These are phyloP conservation scores for Ochotona curzoniae DNA, from an alignment of 2,113 vertebrate species.

Conservation along the genomic window DNA sequence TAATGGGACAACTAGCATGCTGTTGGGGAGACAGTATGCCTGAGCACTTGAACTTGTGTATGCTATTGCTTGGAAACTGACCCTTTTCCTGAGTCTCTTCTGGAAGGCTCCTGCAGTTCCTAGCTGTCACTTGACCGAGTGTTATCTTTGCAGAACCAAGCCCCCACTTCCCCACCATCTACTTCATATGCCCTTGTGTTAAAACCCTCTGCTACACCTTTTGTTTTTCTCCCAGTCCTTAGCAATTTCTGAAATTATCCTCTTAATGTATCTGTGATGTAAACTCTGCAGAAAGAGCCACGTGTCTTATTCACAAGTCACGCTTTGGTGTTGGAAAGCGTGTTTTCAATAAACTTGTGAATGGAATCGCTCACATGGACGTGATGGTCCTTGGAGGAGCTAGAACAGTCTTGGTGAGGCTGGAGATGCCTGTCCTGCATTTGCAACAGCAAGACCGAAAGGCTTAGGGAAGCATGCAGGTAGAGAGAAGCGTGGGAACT, in stretches of 20 bases:
- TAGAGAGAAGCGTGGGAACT: not conserved
- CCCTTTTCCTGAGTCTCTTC: not conserved
- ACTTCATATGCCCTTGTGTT: rapidly evolving
- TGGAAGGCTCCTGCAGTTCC: not conserved
- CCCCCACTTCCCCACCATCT: not conserved
- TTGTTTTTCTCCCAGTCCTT: not conserved
- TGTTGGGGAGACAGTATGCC: not conserved
- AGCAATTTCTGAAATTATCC: not conserved
- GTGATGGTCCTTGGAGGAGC: not conserved
- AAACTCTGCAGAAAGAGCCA: not conserved
- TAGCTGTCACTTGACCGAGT: not conserved
- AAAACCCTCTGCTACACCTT: not conserved
- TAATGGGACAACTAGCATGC: not conserved
- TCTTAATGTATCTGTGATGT: not conserved
- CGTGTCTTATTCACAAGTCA: not conserved
- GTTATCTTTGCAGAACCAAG: not conserved
- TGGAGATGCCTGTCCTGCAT: not conserved
- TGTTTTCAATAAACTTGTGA: not conserved
- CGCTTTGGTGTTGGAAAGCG: not conserved
- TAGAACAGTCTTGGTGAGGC: not conserved
- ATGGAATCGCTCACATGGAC: not conserved
- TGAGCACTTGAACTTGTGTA: not conserved
- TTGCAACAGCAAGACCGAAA: not conserved
- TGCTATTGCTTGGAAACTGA: not conserved
- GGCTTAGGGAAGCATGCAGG: not conserved